These are phyloP conservation scores for Paragorgia papillata DNA, from an alignment of 92 coral and sea anemone species.

Conservation along the genomic window DNA sequence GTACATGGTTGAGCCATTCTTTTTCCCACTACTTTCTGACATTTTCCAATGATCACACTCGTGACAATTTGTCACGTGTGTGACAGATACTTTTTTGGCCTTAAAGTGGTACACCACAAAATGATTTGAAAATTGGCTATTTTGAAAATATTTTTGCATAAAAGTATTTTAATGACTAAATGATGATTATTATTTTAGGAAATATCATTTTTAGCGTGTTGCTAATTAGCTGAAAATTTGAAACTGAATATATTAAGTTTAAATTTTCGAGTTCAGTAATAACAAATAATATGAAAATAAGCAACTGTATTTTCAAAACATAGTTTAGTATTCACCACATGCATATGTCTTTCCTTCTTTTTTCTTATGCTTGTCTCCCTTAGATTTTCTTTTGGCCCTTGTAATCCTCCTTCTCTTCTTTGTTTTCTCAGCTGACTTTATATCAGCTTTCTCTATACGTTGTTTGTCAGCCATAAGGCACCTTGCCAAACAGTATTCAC, in stretches of 20 bases:
- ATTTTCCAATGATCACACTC: constrained; percentile 35
- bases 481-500: constrained; percentile 26
- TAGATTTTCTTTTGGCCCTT: constrained; percentile 17
- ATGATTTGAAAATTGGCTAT: too few species aligned
- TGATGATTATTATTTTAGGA: too few species aligned
- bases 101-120: too few species aligned
- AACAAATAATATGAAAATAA: too few species aligned
- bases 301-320: too few species aligned
- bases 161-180: too few species aligned
- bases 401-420: too few species aligned
- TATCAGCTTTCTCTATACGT: constrained; percentile 11
- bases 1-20: constrained; percentile 5
- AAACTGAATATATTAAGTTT: too few species aligned
- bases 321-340: constrained; percentile 25
- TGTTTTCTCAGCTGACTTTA: constrained; percentile 22
- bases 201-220: too few species aligned
- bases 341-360: constrained; percentile 36
- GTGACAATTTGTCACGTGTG: constrained; percentile 44
- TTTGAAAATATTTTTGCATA: too few species aligned
- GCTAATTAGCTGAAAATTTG: too few species aligned
- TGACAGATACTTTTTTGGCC: constrained; percentile 25
- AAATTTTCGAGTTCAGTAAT: too few species aligned
- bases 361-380: constrained; percentile 20
- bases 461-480: constrained; percentile 17
- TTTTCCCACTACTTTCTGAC: constrained; percentile 7